These are phyloP conservation scores for Schrankia costaestrigalis DNA, from an alignment of 2,888 invertebrate genomes.

Conservation along the genomic window DNA sequence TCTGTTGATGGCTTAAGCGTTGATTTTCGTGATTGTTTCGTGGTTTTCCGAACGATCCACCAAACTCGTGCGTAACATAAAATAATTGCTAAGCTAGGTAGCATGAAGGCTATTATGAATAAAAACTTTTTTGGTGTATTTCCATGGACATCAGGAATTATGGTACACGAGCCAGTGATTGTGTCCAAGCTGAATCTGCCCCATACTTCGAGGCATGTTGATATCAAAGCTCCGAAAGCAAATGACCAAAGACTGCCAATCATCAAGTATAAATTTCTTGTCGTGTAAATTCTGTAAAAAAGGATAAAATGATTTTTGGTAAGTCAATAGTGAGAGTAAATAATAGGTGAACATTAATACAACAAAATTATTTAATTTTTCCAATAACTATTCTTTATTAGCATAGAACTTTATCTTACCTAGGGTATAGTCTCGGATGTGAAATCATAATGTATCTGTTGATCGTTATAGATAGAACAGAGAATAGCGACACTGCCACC, in stretches of 20 bases:
- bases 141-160: conserved; percentile 83
- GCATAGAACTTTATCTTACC: too few relatives aligned
- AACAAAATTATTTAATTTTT: too few relatives aligned
- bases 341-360: too few relatives aligned
- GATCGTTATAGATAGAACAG: conserved; percentile 89
- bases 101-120: conserved; percentile 89
- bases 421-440: conserved; percentile 88
- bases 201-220: conserved; percentile 88
- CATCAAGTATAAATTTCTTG: conserved; percentile 84
- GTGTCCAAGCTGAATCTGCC: conserved; percentile 89
- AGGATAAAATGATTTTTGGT: too few relatives aligned
- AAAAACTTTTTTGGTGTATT: conserved; percentile 88
- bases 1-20: conserved; percentile 36
- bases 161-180: conserved; percentile 88
- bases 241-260: conserved; percentile 86
- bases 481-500: conserved; percentile 89
- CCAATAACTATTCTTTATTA: too few relatives aligned
- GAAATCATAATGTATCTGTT: conserved; percentile 92
- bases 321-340: too few relatives aligned
- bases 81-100: conserved; percentile 91
- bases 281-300: conserved; percentile 83
- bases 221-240: conserved; percentile 84
- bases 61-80: conserved; percentile 92
- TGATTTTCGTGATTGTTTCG: conserved; percentile 78
- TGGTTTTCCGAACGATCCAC: conserved; percentile 86